Base-by-base conservation (phyloP, 2,797 vertebrate species). In the Sebastes taczanowskii region DNA sequence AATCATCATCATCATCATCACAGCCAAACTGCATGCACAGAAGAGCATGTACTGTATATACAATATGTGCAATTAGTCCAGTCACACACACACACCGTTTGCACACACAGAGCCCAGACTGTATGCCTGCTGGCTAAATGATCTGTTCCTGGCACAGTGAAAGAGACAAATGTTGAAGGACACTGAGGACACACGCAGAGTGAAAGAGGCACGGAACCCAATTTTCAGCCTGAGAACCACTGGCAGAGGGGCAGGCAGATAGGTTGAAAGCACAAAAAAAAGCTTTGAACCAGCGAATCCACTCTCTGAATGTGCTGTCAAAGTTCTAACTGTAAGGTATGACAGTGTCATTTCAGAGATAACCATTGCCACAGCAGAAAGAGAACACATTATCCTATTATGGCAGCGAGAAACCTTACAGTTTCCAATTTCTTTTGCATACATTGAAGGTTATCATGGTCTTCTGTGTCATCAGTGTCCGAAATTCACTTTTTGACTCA, bases 141-240 rank as follows among this genome's bases (percentile, higher is more conserved):
- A 83, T 84, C 60, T 35, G n/a, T 79, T 83, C 74, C 71, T 82
- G 78, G 80, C 83, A 85, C 65, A 82, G 72, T 63, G 63, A 87
- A 68, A 74, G 61, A 81, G 82, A 82, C 29, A 80, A 80, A 84
- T 69, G 66, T 62, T 88, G 80, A 91, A 91, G 86, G 86, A 89
- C 89, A 86, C 60, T 11, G 64, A 91, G 81, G 80, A 86, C 75
- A 89, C 72, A 76, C 67, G 65, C 42, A 71, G 72, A 86, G 70
- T 55, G 30, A 89, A 80, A 77, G 46, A 82, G 59, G 42, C 71
- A 67, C 52, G 29, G 10, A 76, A 85, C 77, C 56, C 69, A 88
- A 83, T 83, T 81, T 88, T 84, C 32, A 85, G 58, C 67, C 58
- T 63, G 52, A 70, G 88, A 92, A 86, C 67, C 13, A 53, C 66